These are phyloP conservation scores for Caenorhabditis sp. DNA, from an alignment of 2,888 invertebrate species.

Conservation along the genomic window DNA sequence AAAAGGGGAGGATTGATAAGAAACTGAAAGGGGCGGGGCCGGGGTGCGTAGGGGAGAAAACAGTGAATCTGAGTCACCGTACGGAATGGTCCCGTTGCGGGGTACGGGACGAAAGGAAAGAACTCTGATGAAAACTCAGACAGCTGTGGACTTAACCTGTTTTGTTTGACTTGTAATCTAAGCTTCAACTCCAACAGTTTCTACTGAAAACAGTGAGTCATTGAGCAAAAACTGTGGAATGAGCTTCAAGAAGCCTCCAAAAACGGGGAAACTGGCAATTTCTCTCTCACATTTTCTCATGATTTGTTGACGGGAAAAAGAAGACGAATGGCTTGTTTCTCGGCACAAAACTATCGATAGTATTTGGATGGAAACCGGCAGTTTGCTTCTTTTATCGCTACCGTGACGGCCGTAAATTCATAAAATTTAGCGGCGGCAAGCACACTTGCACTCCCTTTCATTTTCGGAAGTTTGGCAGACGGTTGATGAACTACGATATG, in stretches of 20 bases:
- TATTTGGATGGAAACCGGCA: too few species aligned
- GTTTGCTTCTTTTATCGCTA: constrained; percentile 18
- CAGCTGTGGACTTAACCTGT: too few species aligned
- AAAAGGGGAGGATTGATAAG: neutral
- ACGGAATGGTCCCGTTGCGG: too few species aligned
- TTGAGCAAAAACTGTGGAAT: too few species aligned
- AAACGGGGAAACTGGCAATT: neutral
- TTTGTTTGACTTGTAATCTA: too few species aligned
- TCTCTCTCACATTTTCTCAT: neutral
- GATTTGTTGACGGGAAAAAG: neutral
- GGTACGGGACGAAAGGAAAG: too few species aligned
- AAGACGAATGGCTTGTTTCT: neutral
- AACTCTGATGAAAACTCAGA: too few species aligned
- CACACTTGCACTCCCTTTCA: neutral
- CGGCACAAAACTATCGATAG: neutral
- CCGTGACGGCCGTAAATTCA: constrained; percentile 22
- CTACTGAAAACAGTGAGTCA: too few species aligned
- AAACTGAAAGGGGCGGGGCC: neutral
- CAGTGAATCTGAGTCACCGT: neutral
- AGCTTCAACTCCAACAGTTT: too few species aligned
- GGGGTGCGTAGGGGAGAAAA: neutral
- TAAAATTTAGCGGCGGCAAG: constrained; percentile 3
- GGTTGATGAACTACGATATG: too few species aligned
- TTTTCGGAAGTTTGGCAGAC: neutral
- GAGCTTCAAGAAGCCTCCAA: neutral